Conservation (phyloP, 2,797 vertebrate genomes). For the Scleropages formosus region DNA sequence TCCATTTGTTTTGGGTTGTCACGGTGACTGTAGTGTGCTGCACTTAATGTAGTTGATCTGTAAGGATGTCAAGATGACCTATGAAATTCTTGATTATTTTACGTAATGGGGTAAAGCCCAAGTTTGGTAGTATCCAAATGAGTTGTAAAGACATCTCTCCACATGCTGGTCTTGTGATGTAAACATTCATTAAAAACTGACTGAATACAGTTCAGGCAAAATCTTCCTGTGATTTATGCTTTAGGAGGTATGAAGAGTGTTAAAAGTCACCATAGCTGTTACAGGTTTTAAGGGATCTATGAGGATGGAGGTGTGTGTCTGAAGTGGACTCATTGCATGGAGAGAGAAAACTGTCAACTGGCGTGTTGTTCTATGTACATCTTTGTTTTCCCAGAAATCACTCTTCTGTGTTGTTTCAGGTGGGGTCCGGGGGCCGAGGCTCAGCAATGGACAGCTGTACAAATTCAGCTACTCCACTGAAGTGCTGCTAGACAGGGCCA, state of each 20-base stretch:
- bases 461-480: constrained; percentile 85
- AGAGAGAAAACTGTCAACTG: not conserved
- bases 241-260: not conserved
- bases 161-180: not conserved
- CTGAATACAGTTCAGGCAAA: not conserved
- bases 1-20: no score
- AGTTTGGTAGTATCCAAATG: not conserved
- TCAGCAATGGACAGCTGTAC: constrained; percentile 87
- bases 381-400: constrained; percentile 33
- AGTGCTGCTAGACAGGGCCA: constrained; percentile 73
- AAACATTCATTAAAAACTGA: not conserved
- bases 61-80: no score
- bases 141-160: not conserved
- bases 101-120: not conserved
- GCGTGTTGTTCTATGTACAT: constrained; percentile 34
- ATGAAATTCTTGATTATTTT: no score
- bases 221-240: not conserved
- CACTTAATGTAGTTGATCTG: no score
- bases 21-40: no score
- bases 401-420: constrained; percentile 66
- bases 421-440: constrained; percentile 77
- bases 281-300: not conserved
- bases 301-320: not conserved
- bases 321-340: not conserved
- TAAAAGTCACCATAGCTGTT: not conserved